Percentiles rank a stretch among this genome's conserved stretches.
phyloP scores from a whole-genome alignment of 2,888 invertebrate species.

The Acleris sparsana region DNA sequence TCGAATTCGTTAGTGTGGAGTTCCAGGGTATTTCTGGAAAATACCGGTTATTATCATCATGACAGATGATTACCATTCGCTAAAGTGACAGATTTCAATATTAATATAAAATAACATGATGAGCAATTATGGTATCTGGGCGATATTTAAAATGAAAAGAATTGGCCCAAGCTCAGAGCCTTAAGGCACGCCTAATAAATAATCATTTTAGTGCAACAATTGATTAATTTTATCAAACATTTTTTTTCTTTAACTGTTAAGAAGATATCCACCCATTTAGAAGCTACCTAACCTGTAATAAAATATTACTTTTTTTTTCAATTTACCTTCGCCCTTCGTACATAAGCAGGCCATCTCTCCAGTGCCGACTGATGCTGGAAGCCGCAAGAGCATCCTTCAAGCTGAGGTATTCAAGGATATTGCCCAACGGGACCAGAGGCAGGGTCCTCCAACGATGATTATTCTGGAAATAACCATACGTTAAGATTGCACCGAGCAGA shows the following conservation, averaged over 20 bases:
- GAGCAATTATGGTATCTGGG: no score
- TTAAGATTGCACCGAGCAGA: no score
- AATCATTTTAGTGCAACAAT: no score
- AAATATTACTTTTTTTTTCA: neutral
- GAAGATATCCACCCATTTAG: neutral
- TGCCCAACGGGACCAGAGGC: slow-evolving; percentile 71
- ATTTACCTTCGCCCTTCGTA: slow-evolving; percentile 69
- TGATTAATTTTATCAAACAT: no score
- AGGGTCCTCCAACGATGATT: slow-evolving; percentile 61
- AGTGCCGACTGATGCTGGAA: slow-evolving; percentile 78
- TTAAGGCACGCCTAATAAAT: no score
- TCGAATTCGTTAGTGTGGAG: slow-evolving; percentile 59
- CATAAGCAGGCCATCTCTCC: slow-evolving; percentile 76
- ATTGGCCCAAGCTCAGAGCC: no score
- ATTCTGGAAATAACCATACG: slow-evolving; percentile 55
- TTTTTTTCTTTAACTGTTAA: no score
- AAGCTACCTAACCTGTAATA: neutral
- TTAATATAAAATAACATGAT: no score
- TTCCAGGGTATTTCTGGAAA: slow-evolving; percentile 60
- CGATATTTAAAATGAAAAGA: no score
- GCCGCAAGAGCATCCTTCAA: slow-evolving; percentile 68
- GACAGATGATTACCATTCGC: no score
- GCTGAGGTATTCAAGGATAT: slow-evolving; percentile 65
- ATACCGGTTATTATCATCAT: neutral
- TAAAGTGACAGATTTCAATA: no score